phyloP scores from a whole-genome alignment of 2,113 vertebrate genomes.

The Notothenia coriiceps region DNA sequence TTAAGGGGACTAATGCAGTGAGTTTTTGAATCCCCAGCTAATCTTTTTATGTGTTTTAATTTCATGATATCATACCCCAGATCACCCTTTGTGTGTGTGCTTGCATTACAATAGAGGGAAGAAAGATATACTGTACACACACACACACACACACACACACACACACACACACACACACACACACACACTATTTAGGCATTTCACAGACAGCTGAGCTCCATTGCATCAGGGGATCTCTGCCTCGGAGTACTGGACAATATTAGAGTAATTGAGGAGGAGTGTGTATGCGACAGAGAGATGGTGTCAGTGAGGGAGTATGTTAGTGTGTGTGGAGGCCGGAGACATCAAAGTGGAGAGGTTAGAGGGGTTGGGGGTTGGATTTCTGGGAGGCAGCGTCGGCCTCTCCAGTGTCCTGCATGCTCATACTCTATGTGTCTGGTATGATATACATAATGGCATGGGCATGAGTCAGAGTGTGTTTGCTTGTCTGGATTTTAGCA shows the following conservation, averaged over 20 bases:
- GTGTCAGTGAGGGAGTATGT: slow-evolving; percentile 15
- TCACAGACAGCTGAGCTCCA: slow-evolving; percentile 40
- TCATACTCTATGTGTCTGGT: slow-evolving; percentile 33
- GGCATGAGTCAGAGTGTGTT: slow-evolving; percentile 54
- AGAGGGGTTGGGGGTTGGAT: slow-evolving; percentile 33
- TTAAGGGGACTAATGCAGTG: neutral
- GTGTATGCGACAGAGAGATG: slow-evolving; percentile 1
- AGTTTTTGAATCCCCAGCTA: slow-evolving; percentile 34
- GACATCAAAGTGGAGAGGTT: slow-evolving; percentile 63
- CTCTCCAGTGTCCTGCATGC: slow-evolving; percentile 40
- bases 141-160: neutral
- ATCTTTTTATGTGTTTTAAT: slow-evolving; percentile 9
- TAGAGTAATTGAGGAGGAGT: slow-evolving; percentile 13
- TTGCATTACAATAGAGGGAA: slow-evolving; percentile 1
- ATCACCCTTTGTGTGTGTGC: slow-evolving; percentile 4
- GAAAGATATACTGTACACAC: neutral
- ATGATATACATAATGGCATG: slow-evolving; percentile 35
- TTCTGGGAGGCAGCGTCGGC: slow-evolving; percentile 30
- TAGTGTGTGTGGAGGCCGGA: slow-evolving; percentile 26
- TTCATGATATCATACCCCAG: slow-evolving; percentile 27
- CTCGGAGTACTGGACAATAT: slow-evolving; percentile 24
- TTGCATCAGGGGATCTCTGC: neutral
- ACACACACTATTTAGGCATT: neutral
- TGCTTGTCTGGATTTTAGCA: slow-evolving; percentile 52
- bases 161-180: neutral